Base-by-base conservation (phyloP, 2,888 invertebrate genomes). In the Phrixothrix hirtus region DNA sequence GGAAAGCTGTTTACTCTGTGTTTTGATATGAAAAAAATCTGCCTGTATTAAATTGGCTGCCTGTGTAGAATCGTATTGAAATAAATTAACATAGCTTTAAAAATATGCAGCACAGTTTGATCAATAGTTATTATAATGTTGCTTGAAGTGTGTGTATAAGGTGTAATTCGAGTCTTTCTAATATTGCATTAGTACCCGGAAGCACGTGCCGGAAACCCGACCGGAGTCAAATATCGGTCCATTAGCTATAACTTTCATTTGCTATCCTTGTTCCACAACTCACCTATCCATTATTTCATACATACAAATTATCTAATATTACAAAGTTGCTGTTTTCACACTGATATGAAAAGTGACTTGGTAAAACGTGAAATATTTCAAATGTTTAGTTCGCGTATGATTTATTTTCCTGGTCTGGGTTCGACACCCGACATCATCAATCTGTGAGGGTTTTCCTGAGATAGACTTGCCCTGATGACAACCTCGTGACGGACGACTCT, bases 351-450 rank as follows among this genome's bases (percentile, higher is more conserved):
- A n/a, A n/a, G n/a, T n/a, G n/a, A n/a, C n/a, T n/a, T n/a, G 29
- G 6, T 25, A 38, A 50, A 44, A 50, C 29, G 38, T 30, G 34
- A 43, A 37, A 47, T 52, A 52, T 52, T 46, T 30, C 30, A 39
- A 47, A 42, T 27, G 54, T 30, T 49, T 39, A 39, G 11, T 47
- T 41, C 34, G 44, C 55, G 46, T 60, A 69, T 70, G 70, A 70
- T 71, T 71, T 71, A 71, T 70, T 65, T 67, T 55, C 59, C 55
- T 57, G 67, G 68, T 64, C 61, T 71, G 70, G 61, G 61, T 66
- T 65, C 67, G 70, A 71, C 71, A 70, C 64, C 59, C 57, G 57
- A 57, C 61, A 59, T 66, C 70, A 71, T 71, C 70, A 71, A 71
- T 70, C 70, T 71, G 61, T 55, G 58, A 60, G 61, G 62, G 61